phyloP scores from a whole-genome alignment of 2,888 invertebrate species.

The Drosophila fungiperda region DNA sequence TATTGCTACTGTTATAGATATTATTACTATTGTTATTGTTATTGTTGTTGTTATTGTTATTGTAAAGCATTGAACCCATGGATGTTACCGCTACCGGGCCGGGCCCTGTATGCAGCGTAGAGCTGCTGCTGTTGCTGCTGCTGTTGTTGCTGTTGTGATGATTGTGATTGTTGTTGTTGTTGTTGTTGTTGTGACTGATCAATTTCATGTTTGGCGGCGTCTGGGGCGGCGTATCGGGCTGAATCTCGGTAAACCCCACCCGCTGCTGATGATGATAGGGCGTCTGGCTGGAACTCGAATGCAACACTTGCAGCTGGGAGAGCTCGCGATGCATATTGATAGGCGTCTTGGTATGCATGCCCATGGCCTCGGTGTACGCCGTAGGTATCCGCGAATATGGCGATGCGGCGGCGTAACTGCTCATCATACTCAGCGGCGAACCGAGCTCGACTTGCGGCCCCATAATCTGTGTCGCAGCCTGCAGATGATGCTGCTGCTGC shows the following conservation, averaged over 20 bases:
- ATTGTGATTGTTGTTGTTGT: slow-evolving; percentile 33
- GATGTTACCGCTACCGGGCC: slow-evolving; percentile 82
- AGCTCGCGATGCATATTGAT: slow-evolving; percentile 77
- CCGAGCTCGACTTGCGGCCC: slow-evolving; percentile 84
- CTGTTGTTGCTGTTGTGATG: slow-evolving; percentile 44
- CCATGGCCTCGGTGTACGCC: slow-evolving; percentile 77
- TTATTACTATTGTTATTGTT: slow-evolving; percentile 28
- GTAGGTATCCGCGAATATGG: slow-evolving; percentile 87
- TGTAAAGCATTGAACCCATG: slow-evolving; percentile 86
- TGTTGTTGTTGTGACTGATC: slow-evolving; percentile 60
- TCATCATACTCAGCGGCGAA: slow-evolving; percentile 84
- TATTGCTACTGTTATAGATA: slow-evolving; percentile 25
- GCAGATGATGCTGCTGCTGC: slow-evolving; percentile 34
- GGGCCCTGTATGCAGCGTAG: slow-evolving; percentile 87
- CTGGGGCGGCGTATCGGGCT: slow-evolving; percentile 94
- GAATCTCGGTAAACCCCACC: slow-evolving; percentile 93
- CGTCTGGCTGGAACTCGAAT: slow-evolving; percentile 49
- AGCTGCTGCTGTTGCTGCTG: slow-evolving; percentile 59
- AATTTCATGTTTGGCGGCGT: slow-evolving; percentile 97
- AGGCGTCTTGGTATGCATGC: slow-evolving; percentile 77
- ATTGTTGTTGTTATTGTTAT: slow-evolving; percentile 49
- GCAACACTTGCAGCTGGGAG: slow-evolving; percentile 45
- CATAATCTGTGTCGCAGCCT: slow-evolving; percentile 56
- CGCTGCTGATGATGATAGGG: slow-evolving; percentile 66
- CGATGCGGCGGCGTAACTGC: slow-evolving; percentile 86